Percentiles rank a stretch among this genome's conserved stretches.
Conservation (phyloP, 2,113 vertebrate species). For the Periophthalmus modestus region DNA sequence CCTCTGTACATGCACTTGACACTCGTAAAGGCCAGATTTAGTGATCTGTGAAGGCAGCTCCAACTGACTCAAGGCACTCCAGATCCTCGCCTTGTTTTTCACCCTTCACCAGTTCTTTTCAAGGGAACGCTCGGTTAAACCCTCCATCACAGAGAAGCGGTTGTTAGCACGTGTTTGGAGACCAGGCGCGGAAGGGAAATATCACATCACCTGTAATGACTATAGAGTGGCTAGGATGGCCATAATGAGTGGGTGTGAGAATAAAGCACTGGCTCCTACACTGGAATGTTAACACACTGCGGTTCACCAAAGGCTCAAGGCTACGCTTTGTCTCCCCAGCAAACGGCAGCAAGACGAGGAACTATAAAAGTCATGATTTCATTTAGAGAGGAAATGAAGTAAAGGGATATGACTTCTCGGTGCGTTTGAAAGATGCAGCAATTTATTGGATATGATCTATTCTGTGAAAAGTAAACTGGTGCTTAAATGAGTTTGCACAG, state of each 20-base stretch:
- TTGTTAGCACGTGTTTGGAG: constrained; percentile 47
- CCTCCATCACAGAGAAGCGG: constrained; percentile 29
- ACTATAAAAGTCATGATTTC: constrained; percentile 38
- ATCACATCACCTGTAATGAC: constrained; percentile 55
- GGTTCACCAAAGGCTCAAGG: constrained; percentile 42
- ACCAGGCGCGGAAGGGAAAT: constrained; percentile 34
- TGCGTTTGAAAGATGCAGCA: constrained; percentile 26
- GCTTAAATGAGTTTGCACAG: neutral
- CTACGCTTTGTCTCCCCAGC: constrained; percentile 39
- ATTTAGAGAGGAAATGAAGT: constrained; percentile 27
- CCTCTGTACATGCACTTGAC: constrained; percentile 35
- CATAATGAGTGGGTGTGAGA: constrained; percentile 48
- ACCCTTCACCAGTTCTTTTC: constrained; percentile 49
- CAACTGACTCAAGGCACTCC: constrained; percentile 44
- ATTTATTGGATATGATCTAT: constrained; percentile 16
- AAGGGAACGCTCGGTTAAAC: constrained; percentile 46
- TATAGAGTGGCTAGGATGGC: constrained; percentile 31
- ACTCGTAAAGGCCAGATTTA: constrained; percentile 31
- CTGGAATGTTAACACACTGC: constrained; percentile 42
- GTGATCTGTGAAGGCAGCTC: constrained; percentile 35
- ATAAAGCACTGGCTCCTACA: constrained; percentile 30
- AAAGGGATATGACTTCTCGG: constrained; percentile 32
- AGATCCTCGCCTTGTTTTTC: constrained; percentile 43
- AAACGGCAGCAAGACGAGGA: constrained; percentile 28
- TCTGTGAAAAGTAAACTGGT: constrained; percentile 9